Percentiles rank a stretch among this genome's conserved stretches.
These are phyloP conservation scores for Drosophila asahinai DNA, from an alignment of 1,140 invertebrate genomes.

Conservation along the genomic window DNA sequence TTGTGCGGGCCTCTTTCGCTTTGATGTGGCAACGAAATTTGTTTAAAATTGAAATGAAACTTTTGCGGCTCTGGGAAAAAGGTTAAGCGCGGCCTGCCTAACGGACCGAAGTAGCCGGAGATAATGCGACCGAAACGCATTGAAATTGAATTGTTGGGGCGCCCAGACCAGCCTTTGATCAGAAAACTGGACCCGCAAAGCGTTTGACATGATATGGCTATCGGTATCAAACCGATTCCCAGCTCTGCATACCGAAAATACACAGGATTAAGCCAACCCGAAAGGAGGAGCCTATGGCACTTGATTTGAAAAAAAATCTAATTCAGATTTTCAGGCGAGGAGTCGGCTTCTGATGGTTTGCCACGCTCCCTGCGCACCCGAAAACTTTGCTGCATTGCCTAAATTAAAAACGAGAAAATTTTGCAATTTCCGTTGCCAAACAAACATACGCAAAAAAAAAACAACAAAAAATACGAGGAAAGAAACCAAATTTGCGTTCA, in stretches of 20 bases:
- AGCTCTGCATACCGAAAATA: slow-evolving; percentile 20
- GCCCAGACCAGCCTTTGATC: slow-evolving; percentile 32
- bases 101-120: slow-evolving; percentile 58
- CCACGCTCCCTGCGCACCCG: slow-evolving; percentile 10
- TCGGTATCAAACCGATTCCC: slow-evolving; percentile 4
- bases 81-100: slow-evolving; percentile 64
- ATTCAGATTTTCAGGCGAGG: slow-evolving; percentile 22
- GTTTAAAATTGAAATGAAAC: slow-evolving; percentile 58
- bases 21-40: slow-evolving; percentile 78
- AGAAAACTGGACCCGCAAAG: slow-evolving; percentile 20
- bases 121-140: slow-evolving; percentile 38
- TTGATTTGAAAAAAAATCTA: slow-evolving; percentile 6
- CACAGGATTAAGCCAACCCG: slow-evolving; percentile 14
- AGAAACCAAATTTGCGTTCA: slow-evolving; percentile 43
- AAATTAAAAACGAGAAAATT: slow-evolving; percentile 68
- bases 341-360: background rate
- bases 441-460: slow-evolving; percentile 23
- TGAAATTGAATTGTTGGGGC: slow-evolving; percentile 44
- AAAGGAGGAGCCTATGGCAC: background rate
- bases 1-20: slow-evolving; percentile 61
- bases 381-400: slow-evolving; percentile 49
- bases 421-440: slow-evolving; percentile 69
- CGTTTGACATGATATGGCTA: slow-evolving; percentile 32
- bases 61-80: slow-evolving; percentile 70
- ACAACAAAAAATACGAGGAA: background rate